Base-by-base conservation (phyloP, 2,888 invertebrate genomes). In the Anoncus sp. region DNA sequence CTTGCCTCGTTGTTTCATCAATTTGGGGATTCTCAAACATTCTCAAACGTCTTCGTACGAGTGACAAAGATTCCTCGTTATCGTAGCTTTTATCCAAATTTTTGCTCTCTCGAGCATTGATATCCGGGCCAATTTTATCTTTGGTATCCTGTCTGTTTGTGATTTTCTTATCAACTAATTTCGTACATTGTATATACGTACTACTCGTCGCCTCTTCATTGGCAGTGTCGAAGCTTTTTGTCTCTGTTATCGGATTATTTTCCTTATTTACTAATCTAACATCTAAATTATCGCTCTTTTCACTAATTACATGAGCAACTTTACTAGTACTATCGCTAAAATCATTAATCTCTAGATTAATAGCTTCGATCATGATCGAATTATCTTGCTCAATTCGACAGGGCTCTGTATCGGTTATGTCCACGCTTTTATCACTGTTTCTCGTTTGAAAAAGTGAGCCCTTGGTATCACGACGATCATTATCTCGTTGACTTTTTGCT, bases 401-500 rank as follows among this genome's bases (percentile, higher is more conserved):
- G 55, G 67, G 24, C 70, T 49, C 47, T 65, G 3, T 57, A 18
- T 69, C 27, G 10, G 27, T 24, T 38, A 69, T 35, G 20, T 71
- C 75, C 78, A 71, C 78, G 78, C 20, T 40, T 71, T 35, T 43
- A 0, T 31, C 78, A 55, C 20, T 43, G 35, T 12, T 16, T 5
- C 5, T 20, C 40, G 12, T 1, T 0, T 40, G 16, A 14, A n/a
- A 43, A 20, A 35, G 40, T 66, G 71, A 43, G 60, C 70, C 75
- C 75, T 45, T 14, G 22, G 60, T 55, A 62, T 55, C 47, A 18
- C 55, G 78, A 62, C 75, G 60, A 7, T 75, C 60, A 6, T 6
- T 75, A 88, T 84, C 71, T 92, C 85, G 86, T 92, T 92, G 75
- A 92, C 92, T n/a, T n/a, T n/a, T n/a, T n/a, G n/a, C n/a, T n/a